A percentile compares a stretch with the other conserved stretches of the same genome.
Conservation (phyloP, 2,113 vertebrate species). For the Amazona guildingii region DNA sequence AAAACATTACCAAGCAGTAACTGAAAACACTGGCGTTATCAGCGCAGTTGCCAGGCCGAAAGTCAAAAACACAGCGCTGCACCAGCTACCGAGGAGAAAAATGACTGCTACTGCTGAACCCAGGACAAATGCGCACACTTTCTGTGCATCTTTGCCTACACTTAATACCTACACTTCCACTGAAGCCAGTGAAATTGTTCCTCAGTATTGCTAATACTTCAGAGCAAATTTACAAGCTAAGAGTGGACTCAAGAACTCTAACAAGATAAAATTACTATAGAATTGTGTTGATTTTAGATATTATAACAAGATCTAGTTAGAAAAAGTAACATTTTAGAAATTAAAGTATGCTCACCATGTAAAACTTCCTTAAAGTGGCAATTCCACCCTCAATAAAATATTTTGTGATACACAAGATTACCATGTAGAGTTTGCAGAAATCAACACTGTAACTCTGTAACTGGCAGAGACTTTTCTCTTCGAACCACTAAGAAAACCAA, state of each 20-base stretch:
- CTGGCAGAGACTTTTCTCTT: background rate
- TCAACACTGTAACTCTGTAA: background rate
- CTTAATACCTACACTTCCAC: background rate
- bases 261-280: background rate
- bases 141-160: background rate
- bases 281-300: background rate
- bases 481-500: background rate
- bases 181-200: background rate
- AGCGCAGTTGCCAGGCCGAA: too few relatives aligned
- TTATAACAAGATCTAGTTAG: background rate
- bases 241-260: background rate
- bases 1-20: too few relatives aligned
- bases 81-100: too few relatives aligned
- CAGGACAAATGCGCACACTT: background rate
- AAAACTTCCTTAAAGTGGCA: background rate
- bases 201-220: background rate
- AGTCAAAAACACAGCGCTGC: too few relatives aligned
- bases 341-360: background rate
- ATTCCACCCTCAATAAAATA: background rate
- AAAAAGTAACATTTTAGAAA: background rate
- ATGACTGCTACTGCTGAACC: too few relatives aligned
- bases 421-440: background rate
- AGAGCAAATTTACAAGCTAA: background rate
- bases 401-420: background rate
- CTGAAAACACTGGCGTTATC: too few relatives aligned